Evolutionary conservation across 2,113 vertebrate genomes (phyloP).

Genomic region (Megaceryle maxima): DNA sequence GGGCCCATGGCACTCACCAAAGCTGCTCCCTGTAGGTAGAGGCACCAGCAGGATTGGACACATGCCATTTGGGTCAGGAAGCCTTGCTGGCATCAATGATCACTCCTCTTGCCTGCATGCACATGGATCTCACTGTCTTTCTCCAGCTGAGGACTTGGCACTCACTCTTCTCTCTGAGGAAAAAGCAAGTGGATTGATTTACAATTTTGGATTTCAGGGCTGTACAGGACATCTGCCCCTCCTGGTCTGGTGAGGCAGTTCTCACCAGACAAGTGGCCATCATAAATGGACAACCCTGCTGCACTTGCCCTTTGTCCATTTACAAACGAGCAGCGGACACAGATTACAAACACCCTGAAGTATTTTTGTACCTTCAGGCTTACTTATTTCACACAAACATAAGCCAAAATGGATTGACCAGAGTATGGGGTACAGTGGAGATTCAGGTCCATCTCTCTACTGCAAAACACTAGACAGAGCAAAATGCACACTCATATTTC

Average conservation of each 20-base stretch:
- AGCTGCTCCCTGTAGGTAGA: background rate
- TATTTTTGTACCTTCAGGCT: background rate
- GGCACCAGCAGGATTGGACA: background rate
- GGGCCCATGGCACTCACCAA: background rate
- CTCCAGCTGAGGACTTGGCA: background rate
- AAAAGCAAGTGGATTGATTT: background rate
- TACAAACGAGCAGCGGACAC: background rate
- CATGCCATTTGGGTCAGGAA: fast-evolving
- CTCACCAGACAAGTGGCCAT: background rate
- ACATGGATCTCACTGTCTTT: background rate
- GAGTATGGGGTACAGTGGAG: background rate
- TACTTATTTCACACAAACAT: background rate
- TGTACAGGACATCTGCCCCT: background rate
- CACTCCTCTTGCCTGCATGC: background rate
- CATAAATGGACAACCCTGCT: fast-evolving
- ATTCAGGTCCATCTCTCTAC: background rate
- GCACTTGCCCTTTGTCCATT: background rate
- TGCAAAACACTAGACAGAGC: background rate
- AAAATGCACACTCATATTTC: background rate
- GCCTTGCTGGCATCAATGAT: background rate
- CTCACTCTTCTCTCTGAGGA: background rate
- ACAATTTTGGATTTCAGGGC: background rate
- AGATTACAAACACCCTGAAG: background rate
- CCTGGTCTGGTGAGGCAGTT: background rate
- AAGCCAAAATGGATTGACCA: background rate